A percentile compares a stretch with the other conserved stretches of the same genome.
Evolutionary conservation across 1,140 invertebrate species (phyloP).

Genomic region (Rhopalosiphum maidis): DNA sequence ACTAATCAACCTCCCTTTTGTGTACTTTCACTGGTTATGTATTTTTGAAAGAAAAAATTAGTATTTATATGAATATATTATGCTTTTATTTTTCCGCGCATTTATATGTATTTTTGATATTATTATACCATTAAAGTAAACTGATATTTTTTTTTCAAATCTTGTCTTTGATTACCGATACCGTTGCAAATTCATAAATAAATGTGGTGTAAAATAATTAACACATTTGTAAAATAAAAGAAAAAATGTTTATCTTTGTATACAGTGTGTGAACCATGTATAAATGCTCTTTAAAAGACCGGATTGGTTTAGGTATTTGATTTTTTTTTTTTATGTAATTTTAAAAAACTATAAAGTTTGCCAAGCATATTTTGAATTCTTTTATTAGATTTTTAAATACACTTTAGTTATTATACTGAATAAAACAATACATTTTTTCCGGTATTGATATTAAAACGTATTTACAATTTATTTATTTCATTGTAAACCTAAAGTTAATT

Average conservation of each 20-base stretch:
- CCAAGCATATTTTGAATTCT: background rate
- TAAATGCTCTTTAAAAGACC: background rate
- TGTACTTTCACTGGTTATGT: conserved; percentile 25
- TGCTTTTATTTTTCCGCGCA: background rate
- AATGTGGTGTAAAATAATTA: background rate
- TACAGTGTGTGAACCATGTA: background rate
- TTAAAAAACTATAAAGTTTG: background rate
- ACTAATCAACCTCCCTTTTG: background rate
- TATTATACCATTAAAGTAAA: background rate
- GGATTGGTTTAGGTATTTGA: background rate
- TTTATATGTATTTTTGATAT: background rate
- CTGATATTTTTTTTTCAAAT: background rate
- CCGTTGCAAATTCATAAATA: background rate
- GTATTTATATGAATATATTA: background rate
- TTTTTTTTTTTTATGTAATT: background rate
- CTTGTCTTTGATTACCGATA: background rate
- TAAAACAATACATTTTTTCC: background rate
- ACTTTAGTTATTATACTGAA: background rate
- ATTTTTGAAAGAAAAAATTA: background rate
- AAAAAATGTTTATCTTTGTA: background rate
- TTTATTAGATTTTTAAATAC: background rate
- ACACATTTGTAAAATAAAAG: background rate
- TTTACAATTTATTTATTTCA: background rate
- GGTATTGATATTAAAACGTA: background rate
- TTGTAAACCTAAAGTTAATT: background rate